These are phyloP conservation scores for Bedellia somnulentella DNA, from an alignment of 2,888 invertebrate species.

Conservation along the genomic window DNA sequence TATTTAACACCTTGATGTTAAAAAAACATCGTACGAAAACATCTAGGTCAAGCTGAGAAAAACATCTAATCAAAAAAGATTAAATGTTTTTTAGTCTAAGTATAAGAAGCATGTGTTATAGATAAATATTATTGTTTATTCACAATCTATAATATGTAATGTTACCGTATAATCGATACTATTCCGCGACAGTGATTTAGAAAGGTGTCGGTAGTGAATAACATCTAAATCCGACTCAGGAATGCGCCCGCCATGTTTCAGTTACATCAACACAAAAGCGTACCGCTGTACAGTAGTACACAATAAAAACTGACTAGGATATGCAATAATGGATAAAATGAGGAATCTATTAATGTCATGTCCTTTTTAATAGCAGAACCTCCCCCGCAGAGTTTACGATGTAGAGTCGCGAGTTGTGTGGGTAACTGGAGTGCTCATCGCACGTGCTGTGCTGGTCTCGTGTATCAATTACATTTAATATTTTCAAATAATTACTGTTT, in stretches of 20 bases:
- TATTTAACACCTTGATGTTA: no score
- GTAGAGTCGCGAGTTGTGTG: slow-evolving; percentile 42
- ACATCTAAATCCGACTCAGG: slow-evolving; percentile 47
- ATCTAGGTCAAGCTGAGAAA: no score
- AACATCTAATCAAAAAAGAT: no score
- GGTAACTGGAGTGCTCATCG: slow-evolving; percentile 38
- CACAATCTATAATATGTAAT: no score
- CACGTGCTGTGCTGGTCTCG: slow-evolving; percentile 30
- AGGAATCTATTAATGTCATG: slow-evolving; percentile 57
- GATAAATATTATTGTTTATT: no score
- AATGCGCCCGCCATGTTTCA: slow-evolving; percentile 59
- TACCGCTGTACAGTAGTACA: slow-evolving; percentile 22
- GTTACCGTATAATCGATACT: no score
- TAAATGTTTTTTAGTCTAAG: no score
- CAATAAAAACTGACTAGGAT: slow-evolving; percentile 26
- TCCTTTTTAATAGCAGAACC: slow-evolving; percentile 59
- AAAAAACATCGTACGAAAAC: no score
- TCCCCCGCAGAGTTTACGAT: slow-evolving; percentile 49
- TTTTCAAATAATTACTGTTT: slow-evolving; percentile 1
- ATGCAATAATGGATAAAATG: slow-evolving; percentile 30
- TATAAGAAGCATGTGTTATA: no score
- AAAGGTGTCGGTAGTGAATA: slow-evolving; percentile 26
- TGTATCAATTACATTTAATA: slow-evolving; percentile 1
- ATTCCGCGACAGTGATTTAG: no score
- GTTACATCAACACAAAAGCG: slow-evolving; percentile 48